phyloP scores from a whole-genome alignment of 2,797 vertebrate genomes.

The Potorous gilbertii region DNA sequence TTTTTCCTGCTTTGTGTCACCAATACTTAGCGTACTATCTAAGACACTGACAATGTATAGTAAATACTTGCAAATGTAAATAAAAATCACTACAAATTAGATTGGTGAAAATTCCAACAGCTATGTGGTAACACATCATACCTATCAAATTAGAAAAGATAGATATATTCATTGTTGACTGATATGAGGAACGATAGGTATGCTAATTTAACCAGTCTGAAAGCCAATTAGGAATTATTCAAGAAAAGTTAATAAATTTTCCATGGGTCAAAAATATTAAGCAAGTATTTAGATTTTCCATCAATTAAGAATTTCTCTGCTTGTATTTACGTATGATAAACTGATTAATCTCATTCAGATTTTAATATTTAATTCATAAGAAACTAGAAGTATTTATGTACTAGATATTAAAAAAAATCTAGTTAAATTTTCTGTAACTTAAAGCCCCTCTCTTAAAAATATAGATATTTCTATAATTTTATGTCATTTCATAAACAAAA shows the following conservation, averaged over 20 bases:
- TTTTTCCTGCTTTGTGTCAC: neutral
- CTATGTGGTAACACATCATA: neutral
- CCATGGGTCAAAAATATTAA: neutral
- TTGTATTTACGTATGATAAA: neutral
- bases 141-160: neutral
- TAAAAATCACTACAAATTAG: neutral
- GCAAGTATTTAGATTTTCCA: neutral
- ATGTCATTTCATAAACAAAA: too few relatives aligned
- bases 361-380: neutral
- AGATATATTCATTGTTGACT: neutral
- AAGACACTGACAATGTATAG: neutral
- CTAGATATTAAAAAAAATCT: neutral
- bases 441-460: neutral
- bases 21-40: neutral
- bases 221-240: neutral
- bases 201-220: neutral
- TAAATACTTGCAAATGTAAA: neutral
- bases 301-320: neutral
- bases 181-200: neutral
- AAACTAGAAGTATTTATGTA: neutral
- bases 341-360: neutral
- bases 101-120: neutral
- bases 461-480: neutral
- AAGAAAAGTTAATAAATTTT: neutral
- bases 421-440: neutral